Percentiles rank a stretch among this genome's conserved stretches.
These are phyloP conservation scores for Orgyia antiqua DNA, from an alignment of 2,888 invertebrate species.

Conservation along the genomic window DNA sequence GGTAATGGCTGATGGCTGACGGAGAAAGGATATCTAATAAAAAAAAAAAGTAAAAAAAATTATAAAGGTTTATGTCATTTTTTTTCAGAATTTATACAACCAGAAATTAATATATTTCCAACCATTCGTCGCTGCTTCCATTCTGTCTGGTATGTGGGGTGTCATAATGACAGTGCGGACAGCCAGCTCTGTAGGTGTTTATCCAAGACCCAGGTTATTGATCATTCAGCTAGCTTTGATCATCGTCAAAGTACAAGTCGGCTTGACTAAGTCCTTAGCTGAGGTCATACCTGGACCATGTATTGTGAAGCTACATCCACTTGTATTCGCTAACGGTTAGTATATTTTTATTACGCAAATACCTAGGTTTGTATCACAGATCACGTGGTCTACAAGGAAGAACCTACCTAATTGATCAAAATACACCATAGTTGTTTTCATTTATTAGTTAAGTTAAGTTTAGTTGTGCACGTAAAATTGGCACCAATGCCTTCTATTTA, in stretches of 20 bases:
- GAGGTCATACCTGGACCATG: constrained; percentile 79
- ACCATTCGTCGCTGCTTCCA: constrained; percentile 80
- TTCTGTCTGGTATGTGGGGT: constrained; percentile 83
- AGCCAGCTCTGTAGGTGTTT: constrained; percentile 57
- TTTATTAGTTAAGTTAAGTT: too few species aligned
- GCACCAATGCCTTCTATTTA: too few species aligned
- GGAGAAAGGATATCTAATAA: too few species aligned
- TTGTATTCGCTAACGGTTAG: constrained; percentile 83
- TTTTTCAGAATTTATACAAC: constrained; percentile 76
- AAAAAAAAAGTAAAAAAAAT: too few species aligned
- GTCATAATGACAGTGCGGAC: constrained; percentile 80
- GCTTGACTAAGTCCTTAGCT: constrained; percentile 76
- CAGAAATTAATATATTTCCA: constrained; percentile 80
- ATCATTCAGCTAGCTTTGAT: constrained; percentile 82
- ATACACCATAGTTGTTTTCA: too few species aligned
- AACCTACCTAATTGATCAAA: too few species aligned
- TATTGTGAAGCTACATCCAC: constrained; percentile 80
- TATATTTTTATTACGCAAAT: constrained; percentile 3
- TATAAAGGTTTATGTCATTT: too few species aligned
- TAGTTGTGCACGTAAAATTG: too few species aligned
- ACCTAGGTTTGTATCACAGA: neutral
- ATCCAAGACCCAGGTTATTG: constrained; percentile 68
- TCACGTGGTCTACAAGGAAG: too few species aligned
- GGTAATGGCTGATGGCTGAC: too few species aligned
- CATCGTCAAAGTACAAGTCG: constrained; percentile 82